phyloP scores from a whole-genome alignment of 2,113 vertebrate genomes.

The Gnathonemus longibarbis region DNA sequence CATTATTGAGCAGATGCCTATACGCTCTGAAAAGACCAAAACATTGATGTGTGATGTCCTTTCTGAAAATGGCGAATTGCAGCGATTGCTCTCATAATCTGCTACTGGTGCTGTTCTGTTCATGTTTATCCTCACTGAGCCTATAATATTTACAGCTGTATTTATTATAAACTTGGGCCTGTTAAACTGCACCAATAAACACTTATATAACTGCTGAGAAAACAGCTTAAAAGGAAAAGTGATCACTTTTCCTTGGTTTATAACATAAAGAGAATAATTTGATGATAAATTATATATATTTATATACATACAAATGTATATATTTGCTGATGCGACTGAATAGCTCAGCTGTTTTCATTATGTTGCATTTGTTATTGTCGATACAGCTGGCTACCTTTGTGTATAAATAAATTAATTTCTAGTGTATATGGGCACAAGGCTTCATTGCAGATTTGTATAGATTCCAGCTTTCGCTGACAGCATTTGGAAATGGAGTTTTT shows the following conservation, averaged over 20 bases:
- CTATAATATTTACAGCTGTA: background rate
- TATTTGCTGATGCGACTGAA: background rate
- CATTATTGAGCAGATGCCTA: conserved; percentile 8
- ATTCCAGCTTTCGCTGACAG: conserved; percentile 2
- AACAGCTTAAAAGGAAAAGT: background rate
- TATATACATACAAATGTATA: background rate
- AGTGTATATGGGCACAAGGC: background rate
- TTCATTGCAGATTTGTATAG: background rate
- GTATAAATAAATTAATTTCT: conserved; percentile 9
- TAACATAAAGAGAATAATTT: background rate
- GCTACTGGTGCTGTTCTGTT: background rate
- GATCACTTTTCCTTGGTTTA: background rate
- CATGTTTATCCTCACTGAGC: background rate
- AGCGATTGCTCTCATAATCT: background rate
- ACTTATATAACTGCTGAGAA: background rate
- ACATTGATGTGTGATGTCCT: background rate
- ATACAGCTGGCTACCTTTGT: background rate
- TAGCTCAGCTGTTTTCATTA: background rate
- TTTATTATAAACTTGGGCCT: background rate
- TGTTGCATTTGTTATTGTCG: background rate
- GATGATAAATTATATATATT: background rate
- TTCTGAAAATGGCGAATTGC: background rate
- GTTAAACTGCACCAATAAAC: background rate
- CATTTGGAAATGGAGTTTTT: background rate
- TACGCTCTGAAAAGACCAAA: background rate